phyloP scores from a whole-genome alignment of 53 echinoderm and acorn worm species.

The Antedon mediterranea region DNA sequence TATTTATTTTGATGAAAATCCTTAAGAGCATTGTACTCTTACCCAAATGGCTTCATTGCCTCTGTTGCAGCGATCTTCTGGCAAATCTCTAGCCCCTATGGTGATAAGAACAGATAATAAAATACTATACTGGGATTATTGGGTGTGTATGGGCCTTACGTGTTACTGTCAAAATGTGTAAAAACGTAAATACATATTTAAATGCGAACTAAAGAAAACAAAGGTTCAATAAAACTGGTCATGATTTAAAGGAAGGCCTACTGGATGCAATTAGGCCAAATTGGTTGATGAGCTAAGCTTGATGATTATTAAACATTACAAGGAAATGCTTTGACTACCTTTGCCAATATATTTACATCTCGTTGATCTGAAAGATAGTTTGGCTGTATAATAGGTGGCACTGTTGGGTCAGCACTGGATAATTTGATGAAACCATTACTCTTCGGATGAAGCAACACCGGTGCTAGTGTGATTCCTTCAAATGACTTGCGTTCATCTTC shows the following conservation, averaged over 20 bases:
- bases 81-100: neutral
- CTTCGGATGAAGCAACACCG: neutral
- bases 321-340: no score
- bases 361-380: neutral
- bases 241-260: no score
- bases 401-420: neutral
- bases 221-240: no score
- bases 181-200: no score
- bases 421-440: neutral
- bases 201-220: no score
- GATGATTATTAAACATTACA: no score
- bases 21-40: neutral
- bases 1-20: no score
- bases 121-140: no score
- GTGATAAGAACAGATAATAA: neutral
- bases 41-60: neutral
- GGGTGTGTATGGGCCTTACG: no score
- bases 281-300: no score
- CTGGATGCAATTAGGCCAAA: no score
- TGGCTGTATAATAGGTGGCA: neutral
- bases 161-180: no score
- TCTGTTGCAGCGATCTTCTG: neutral
- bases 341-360: neutral
- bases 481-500: neutral
- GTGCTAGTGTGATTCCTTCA: neutral